phyloP scores from a whole-genome alignment of 2,888 invertebrate species.

The Pocota personata region DNA sequence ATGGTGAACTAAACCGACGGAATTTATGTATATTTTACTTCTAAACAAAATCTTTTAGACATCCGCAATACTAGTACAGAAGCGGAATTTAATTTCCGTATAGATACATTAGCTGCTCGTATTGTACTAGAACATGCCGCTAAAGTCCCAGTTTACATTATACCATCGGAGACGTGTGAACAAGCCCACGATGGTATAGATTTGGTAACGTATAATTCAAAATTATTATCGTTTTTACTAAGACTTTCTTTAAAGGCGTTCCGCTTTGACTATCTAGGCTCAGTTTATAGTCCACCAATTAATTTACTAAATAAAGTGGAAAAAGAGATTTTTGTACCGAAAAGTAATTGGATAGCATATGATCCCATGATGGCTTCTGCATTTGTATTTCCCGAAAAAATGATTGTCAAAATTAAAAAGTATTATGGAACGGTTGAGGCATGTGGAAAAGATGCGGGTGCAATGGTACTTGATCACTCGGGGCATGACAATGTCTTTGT shows the following conservation, averaged over 20 bases:
- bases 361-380: constrained; percentile 84
- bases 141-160: constrained; percentile 84
- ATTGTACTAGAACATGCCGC: constrained; percentile 85
- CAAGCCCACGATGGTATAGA: constrained; percentile 76
- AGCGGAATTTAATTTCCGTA: constrained; percentile 90
- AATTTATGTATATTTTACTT: background rate
- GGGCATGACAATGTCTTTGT: constrained; percentile 79
- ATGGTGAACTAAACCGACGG: constrained; percentile 84
- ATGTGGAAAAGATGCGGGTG: constrained; percentile 85
- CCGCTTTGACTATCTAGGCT: constrained; percentile 80
- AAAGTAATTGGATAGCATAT: constrained; percentile 82
- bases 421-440: constrained; percentile 85
- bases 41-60: constrained; percentile 77
- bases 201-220: constrained; percentile 68
- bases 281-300: constrained; percentile 78
- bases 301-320: constrained; percentile 84
- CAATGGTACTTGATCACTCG: constrained; percentile 85
- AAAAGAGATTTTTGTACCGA: constrained; percentile 77
- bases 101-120: constrained; percentile 89
- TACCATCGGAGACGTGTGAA: constrained; percentile 88
- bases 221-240: background rate
- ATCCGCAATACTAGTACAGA: constrained; percentile 85
- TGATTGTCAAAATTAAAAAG: constrained; percentile 78
- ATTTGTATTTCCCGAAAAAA: constrained; percentile 81
- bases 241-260: constrained; percentile 83